Evolutionary conservation across 64 coral and sea anemone genomes (phyloP).

Genomic region (Catalaphyllia jardinei): DNA sequence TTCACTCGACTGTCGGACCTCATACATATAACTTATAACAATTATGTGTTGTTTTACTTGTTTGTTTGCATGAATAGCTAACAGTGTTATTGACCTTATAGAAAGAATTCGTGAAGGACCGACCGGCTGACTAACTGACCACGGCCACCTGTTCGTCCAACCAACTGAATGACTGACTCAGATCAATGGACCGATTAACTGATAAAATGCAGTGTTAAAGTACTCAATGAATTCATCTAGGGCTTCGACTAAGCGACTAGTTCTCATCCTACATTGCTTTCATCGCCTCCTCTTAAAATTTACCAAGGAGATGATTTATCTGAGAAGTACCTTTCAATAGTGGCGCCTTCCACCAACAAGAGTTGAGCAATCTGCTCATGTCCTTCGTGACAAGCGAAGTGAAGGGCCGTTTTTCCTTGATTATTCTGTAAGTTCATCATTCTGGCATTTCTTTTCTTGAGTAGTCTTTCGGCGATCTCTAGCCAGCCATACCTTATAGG

Average conservation of each 20-base stretch:
- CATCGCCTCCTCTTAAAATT: no score
- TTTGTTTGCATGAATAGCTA: background rate
- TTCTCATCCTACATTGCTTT: no score
- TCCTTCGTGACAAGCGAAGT: conserved; percentile 84
- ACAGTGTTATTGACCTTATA: background rate
- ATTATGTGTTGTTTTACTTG: background rate
- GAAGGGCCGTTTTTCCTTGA: conserved; percentile 81
- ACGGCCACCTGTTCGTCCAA: no score
- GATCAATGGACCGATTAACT: no score
- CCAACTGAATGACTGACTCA: background rate
- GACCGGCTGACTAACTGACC: no score
- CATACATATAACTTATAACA: no score
- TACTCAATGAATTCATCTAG: no score
- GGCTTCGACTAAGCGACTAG: no score
- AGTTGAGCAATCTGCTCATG: conserved; percentile 70
- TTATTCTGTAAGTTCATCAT: conserved; percentile 83
- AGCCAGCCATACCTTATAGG: conserved; percentile 77
- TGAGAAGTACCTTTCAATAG: conserved; percentile 61
- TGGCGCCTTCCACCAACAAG: conserved; percentile 69
- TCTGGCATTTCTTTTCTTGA: conserved; percentile 81
- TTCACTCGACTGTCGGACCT: no score
- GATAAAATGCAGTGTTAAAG: no score
- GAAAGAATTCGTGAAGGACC: background rate
- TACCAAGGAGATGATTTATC: background rate
- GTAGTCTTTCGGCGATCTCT: conserved; percentile 64